Evolutionary conservation across 2,888 invertebrate species (phyloP).

Genomic region (Tridacna crocea): DNA sequence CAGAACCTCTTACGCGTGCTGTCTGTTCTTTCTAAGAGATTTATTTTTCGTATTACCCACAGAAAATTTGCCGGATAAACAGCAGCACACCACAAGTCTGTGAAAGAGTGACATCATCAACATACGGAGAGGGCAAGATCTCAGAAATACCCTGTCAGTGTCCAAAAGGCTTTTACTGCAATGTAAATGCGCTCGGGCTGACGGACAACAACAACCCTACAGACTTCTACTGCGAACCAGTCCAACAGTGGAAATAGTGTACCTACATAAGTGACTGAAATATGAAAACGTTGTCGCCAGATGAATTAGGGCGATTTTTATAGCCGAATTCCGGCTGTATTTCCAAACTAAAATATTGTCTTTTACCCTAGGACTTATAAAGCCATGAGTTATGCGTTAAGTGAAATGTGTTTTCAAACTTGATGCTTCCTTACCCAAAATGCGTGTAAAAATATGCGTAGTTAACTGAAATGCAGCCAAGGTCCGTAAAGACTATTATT

Average conservation of each 20-base stretch:
- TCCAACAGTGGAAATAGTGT: constrained; percentile 4
- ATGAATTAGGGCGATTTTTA: no score
- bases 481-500: no score
- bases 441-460: no score
- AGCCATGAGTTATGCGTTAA: no score
- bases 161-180: constrained; percentile 41
- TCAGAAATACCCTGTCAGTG: constrained; percentile 50
- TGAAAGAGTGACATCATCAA: constrained; percentile 23
- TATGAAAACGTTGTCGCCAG: neutral
- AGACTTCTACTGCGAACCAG: constrained; percentile 40
- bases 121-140: constrained; percentile 15
- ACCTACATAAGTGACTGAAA: neutral
- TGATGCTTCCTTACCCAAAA: no score
- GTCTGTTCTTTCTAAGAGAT: no score
- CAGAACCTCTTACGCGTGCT: no score
- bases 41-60: neutral
- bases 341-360: no score
- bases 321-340: no score
- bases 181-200: neutral
- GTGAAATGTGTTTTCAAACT: no score
- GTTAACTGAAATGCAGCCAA: no score
- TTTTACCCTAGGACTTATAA: no score
- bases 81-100: constrained; percentile 37
- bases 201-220: constrained; percentile 1
- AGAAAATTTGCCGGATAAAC: constrained; percentile 47